Evolutionary conservation across 2,888 invertebrate species (phyloP).

Genomic region (Hyles lineata): DNA sequence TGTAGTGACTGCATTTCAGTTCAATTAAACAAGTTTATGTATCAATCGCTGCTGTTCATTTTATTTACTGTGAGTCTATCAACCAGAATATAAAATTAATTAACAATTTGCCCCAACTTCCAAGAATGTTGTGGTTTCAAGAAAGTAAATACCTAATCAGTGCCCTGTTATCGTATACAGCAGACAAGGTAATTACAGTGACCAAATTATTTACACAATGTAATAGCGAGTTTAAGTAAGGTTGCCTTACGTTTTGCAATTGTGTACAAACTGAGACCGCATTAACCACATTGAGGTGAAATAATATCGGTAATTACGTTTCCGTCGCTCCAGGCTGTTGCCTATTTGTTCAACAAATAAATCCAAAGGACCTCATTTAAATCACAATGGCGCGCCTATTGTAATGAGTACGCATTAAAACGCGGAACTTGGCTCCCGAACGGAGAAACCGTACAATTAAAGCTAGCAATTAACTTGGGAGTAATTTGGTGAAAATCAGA

Average conservation of each 20-base stretch:
- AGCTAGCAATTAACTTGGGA: slow-evolving; percentile 53
- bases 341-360: slow-evolving; percentile 20
- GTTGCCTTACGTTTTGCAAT: not conserved
- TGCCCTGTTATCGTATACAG: not conserved
- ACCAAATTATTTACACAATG: not conserved
- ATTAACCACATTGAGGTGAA: not conserved
- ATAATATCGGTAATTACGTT: slow-evolving; percentile 12
- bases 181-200: not conserved
- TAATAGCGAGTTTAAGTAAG: not conserved
- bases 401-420: slow-evolving; percentile 41
- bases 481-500: slow-evolving; percentile 43
- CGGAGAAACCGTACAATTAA: slow-evolving; percentile 49
- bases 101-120: no score
- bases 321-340: slow-evolving; percentile 8
- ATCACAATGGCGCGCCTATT: slow-evolving; percentile 46
- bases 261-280: not conserved
- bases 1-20: no score
- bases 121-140: no score
- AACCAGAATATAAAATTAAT: no score
- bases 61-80: no score
- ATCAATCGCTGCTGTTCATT: no score
- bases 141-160: not conserved
- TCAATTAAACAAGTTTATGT: no score
- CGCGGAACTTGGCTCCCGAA: slow-evolving; percentile 40
- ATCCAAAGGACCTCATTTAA: slow-evolving; percentile 39